These are phyloP conservation scores for Myiagra hebetior DNA, from an alignment of 2,113 vertebrate genomes.

Conservation along the genomic window DNA sequence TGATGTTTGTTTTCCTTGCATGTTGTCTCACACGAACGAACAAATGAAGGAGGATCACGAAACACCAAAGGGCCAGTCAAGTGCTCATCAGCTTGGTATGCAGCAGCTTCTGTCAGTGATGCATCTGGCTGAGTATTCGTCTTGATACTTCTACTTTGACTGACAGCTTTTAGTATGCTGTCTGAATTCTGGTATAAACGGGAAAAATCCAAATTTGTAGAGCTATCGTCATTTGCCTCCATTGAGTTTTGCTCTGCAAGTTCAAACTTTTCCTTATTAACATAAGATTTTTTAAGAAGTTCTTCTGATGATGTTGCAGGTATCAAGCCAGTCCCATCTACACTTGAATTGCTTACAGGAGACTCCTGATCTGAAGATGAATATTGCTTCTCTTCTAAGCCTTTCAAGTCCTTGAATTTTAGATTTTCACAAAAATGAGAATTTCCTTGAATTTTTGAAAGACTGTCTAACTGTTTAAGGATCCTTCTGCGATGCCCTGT, in stretches of 20 bases:
- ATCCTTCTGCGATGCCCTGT: slow-evolving; percentile 92
- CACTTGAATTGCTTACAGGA: background rate
- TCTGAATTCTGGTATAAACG: slow-evolving; percentile 1
- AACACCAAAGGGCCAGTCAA: background rate
- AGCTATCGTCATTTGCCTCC: background rate
- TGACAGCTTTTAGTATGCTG: background rate
- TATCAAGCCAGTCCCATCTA: background rate
- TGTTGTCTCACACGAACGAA: background rate
- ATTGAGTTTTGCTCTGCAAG: background rate
- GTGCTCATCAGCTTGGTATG: background rate
- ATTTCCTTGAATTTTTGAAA: slow-evolving; percentile 45
- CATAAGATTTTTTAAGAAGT: background rate
- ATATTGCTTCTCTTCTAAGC: background rate
- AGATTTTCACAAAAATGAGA: slow-evolving; percentile 12
- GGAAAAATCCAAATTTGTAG: background rate
- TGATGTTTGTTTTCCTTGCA: slow-evolving; percentile 26
- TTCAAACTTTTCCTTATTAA: background rate
- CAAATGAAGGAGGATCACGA: background rate
- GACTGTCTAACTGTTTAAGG: slow-evolving; percentile 81
- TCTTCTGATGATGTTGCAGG: background rate
- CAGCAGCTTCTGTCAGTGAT: slow-evolving; percentile 1
- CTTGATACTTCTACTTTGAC: background rate
- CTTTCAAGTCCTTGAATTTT: slow-evolving; percentile 19
- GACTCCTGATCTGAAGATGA: background rate
- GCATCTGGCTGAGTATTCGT: background rate